Evolutionary conservation across 2,888 invertebrate genomes (phyloP).

Genomic region (Steinernema scapterisci): DNA sequence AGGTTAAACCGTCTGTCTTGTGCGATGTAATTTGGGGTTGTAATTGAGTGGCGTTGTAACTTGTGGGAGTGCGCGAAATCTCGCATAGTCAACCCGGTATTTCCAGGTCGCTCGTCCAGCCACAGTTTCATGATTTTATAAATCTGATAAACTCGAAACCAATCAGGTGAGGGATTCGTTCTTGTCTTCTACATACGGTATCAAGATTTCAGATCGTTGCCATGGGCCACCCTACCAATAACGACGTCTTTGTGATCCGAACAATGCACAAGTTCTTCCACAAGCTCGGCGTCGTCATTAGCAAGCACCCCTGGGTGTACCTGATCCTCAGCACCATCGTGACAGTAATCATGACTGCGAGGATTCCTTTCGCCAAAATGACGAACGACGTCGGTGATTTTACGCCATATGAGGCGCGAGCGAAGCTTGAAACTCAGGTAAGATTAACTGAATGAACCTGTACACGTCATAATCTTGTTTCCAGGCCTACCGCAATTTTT

Average conservation of each 20-base stretch:
- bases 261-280: constrained; percentile 44
- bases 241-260: constrained; percentile 42
- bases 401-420: constrained; percentile 61
- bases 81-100: too few relatives aligned
- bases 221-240: constrained; percentile 7
- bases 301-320: constrained; percentile 51
- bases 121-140: too few relatives aligned
- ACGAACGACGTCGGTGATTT: constrained; percentile 65
- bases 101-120: too few relatives aligned
- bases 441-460: background rate
- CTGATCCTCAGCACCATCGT: constrained; percentile 46
- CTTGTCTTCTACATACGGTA: too few relatives aligned
- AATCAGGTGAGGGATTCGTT: too few relatives aligned
- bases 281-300: constrained; percentile 38
- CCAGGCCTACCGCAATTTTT: constrained; percentile 59
- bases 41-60: background rate
- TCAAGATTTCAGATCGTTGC: background rate
- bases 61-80: background rate
- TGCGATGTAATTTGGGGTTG: background rate
- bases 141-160: too few relatives aligned
- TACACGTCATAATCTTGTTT: constrained; percentile 11
- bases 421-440: constrained; percentile 57
- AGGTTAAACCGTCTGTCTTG: constrained; percentile 15
- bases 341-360: constrained; percentile 41
- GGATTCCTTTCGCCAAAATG: constrained; percentile 59